A percentile compares a stretch with the other conserved stretches of the same genome.
Conservation (phyloP, 2,888 invertebrate species). For the Phytoseiulus persimilis region DNA sequence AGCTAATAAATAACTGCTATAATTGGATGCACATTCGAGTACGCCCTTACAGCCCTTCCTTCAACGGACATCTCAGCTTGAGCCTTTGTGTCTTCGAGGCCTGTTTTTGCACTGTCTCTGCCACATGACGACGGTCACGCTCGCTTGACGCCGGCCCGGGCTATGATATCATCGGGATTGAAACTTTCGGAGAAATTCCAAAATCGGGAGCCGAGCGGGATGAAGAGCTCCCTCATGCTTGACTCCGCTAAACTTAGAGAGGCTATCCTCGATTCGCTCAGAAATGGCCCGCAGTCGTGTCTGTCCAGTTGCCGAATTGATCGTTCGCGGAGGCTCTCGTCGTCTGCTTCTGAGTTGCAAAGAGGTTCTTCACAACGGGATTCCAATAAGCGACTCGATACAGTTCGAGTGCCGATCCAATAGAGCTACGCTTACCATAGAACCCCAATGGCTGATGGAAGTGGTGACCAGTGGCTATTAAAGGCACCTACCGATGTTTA, state of each 20-base stretch:
- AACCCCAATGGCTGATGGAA: neutral
- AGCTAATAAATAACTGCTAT: conserved; percentile 5
- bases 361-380: neutral
- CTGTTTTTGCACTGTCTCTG: neutral
- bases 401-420: neutral
- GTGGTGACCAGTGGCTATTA: neutral
- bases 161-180: neutral
- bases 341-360: neutral
- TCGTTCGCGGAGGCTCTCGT: no score
- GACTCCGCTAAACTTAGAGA: no score
- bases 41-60: neutral
- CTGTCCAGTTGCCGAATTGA: no score
- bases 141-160: neutral
- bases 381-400: neutral
- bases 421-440: neutral
- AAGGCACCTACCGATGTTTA: neutral
- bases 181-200: neutral
- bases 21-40: conserved; percentile 5
- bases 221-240: no score
- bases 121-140: neutral
- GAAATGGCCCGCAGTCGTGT: no score
- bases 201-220: no score
- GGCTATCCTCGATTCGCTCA: no score
- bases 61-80: neutral
- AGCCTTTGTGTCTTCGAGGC: neutral